Base-by-base conservation (phyloP, 2,888 invertebrate species). In the Synergus umbraculus region DNA sequence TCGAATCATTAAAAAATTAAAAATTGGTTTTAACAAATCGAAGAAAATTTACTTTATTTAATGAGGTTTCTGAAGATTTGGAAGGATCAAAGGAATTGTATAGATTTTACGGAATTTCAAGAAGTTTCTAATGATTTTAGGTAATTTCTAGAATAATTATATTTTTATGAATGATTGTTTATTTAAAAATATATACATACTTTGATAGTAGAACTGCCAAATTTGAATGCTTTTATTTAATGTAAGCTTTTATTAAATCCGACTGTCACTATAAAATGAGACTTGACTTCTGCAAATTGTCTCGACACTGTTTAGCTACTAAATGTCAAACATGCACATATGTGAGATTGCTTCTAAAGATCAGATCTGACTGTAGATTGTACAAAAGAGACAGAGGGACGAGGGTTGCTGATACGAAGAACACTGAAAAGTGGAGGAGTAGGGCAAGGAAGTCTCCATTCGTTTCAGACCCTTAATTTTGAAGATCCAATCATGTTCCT, bases 271-370 rank as follows among this genome's bases (percentile, higher is more conserved):
- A 54, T 73, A 46, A 81, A 81, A 79, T 65, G 13, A 18, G n/a
- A 64, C 65, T 77, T 37, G 78, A 4, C 78, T 82, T 80, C 80
- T 81, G 84, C 82, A 81, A 85, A 83, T 85, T 83, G 85, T 78
- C 78, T 82, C 82, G 83, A 82, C 79, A 83, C 78, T 29, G 29
- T 29, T 2, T 76, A 81, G 86, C 82, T 83, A 79, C 76, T 85
- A 88, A 87, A 85, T 88, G 88, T 87, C 86, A 87, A 85, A 83
- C 76, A 83, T 80, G 79, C 83, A 83, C 81, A 29, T 29, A 83
- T 84, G 80, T 81, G 82, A 81, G 73, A 73, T 80, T 73, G 46
- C 77, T 76, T 77, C 65, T 81, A 79, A 78, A 78, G 80, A 81
- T 77, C 81, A 80, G 66, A 77, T 67, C 69, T 67, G 83, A 73